Evolutionary conservation across 2,797 vertebrate genomes (phyloP), one percentile per base, ranked within the genome.

Genomic region (Danionella dracula): DNA sequence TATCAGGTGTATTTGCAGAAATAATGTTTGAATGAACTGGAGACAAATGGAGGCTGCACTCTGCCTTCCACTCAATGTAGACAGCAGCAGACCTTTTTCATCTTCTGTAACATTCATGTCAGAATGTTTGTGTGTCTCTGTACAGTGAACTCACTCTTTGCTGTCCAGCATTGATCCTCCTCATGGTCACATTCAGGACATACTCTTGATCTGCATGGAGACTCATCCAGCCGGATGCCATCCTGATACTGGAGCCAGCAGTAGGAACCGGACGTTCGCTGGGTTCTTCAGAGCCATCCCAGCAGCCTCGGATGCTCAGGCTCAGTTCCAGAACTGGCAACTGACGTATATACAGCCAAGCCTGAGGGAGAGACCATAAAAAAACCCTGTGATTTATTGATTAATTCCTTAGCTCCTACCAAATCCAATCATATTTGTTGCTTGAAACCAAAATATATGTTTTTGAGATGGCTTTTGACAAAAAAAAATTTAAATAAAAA

Each of bases 141-240:
- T 32, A 31, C 40, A 32, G 2, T 8, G 15, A 10, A 7, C 85
- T 82, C 32, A 98, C 96, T 93, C 92, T 93, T 76, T 87, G 86
- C 74, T 89, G 89, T 37, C 92, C 90, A 49, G 72, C 16, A 74
- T 85, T 92, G 78, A 90, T 74, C 78, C 94, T 90, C 44, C 84
- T 87, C 84, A 99, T 81, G 1, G 87, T 84, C 80, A 98, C 90
- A 79, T 95, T 93, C 59, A 99, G 93, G 58, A 99, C 93, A 63
- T 99, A 97, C 83, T 99, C 94, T 78, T 94, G 97, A 84, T 98
- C 94, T 15, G 96, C 92, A 6, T 93, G 93, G 70, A 99, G 83
- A 0, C 69, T 78, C 80, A 94, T 78, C 94, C 95, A 99, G 73
- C 79, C 91, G 79, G 83, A 88, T 50, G 90, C 84, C 12, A 92